These are phyloP conservation scores for Thereva nobilitata DNA, from an alignment of 2,888 invertebrate species.

Conservation along the genomic window DNA sequence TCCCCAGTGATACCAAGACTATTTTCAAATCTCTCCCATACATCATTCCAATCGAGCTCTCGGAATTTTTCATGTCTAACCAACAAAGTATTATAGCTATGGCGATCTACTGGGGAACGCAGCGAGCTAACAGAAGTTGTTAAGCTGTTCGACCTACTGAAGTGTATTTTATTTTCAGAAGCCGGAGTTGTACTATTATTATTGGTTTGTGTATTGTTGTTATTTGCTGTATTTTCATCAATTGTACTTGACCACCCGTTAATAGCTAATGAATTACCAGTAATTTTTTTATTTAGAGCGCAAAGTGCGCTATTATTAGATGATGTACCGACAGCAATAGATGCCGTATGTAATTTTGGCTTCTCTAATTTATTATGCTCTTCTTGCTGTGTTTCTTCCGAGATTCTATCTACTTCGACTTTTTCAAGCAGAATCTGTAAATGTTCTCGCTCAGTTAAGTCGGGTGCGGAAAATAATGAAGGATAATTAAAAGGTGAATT, in stretches of 20 bases:
- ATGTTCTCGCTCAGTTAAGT: slow-evolving; percentile 51
- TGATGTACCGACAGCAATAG: not conserved
- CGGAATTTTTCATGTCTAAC: slow-evolving; percentile 53
- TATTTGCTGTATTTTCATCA: slow-evolving; percentile 31
- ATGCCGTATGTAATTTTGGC: not conserved
- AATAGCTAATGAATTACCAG: slow-evolving; percentile 30
- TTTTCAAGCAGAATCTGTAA: slow-evolving; percentile 55
- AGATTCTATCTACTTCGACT: slow-evolving; percentile 56
- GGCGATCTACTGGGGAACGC: slow-evolving; percentile 51
- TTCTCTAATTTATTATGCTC: not conserved
- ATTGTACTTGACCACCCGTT: slow-evolving; percentile 22
- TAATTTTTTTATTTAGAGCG: slow-evolving; percentile 11
- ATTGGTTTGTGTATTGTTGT: slow-evolving; percentile 3
- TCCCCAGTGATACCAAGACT: slow-evolving; percentile 53
- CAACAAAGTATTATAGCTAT: slow-evolving; percentile 55
- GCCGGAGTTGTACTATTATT: slow-evolving; percentile 2
- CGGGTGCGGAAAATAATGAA: slow-evolving; percentile 42
- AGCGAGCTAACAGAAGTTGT: slow-evolving; percentile 50
- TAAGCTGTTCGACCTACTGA: slow-evolving; percentile 54
- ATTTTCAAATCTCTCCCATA: slow-evolving; percentile 60
- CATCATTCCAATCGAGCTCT: slow-evolving; percentile 61
- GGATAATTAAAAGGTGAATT: slow-evolving; percentile 52
- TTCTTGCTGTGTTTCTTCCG: slow-evolving; percentile 44
- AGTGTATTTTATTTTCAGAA: slow-evolving; percentile 23
- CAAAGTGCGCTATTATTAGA: not conserved